Conservation (phyloP, 2,113 vertebrate species). For the Halichoerus grypus region DNA sequence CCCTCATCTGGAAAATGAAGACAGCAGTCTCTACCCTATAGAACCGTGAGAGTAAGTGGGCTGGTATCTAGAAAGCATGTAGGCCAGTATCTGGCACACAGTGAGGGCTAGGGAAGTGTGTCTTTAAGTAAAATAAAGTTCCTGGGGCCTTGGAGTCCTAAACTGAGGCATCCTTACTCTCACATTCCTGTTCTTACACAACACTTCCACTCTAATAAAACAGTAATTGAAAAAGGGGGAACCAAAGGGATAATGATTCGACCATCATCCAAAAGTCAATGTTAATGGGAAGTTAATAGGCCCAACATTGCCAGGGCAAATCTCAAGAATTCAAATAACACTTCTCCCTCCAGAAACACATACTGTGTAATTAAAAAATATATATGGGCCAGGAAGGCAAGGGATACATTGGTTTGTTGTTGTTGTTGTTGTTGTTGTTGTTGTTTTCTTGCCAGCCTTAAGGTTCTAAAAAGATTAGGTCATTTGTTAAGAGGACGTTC, state of each 20-base stretch:
- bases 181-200: neutral
- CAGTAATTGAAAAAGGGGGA: constrained; percentile 1
- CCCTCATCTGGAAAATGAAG: constrained; percentile 25
- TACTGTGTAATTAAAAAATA: neutral
- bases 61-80: neutral
- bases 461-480: constrained; percentile 64
- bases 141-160: neutral
- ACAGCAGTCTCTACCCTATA: neutral
- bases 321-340: constrained; percentile 57
- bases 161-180: neutral
- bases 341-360: constrained; percentile 56
- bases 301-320: constrained; percentile 2
- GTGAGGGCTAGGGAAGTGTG: neutral
- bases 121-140: constrained; percentile 41
- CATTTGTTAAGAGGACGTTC: constrained; percentile 45
- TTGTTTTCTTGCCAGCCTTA: constrained; percentile 50
- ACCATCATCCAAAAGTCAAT: constrained; percentile 48
- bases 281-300: constrained; percentile 61
- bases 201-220: neutral
- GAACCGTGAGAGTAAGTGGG: neutral
- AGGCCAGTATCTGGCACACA: neutral
- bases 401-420: neutral
- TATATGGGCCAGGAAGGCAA: constrained; percentile 11
- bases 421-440: neutral
- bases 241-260: constrained; percentile 37